These are phyloP conservation scores for Datnioides undecimradiatus DNA, from an alignment of 2,113 vertebrate genomes.

Conservation along the genomic window DNA sequence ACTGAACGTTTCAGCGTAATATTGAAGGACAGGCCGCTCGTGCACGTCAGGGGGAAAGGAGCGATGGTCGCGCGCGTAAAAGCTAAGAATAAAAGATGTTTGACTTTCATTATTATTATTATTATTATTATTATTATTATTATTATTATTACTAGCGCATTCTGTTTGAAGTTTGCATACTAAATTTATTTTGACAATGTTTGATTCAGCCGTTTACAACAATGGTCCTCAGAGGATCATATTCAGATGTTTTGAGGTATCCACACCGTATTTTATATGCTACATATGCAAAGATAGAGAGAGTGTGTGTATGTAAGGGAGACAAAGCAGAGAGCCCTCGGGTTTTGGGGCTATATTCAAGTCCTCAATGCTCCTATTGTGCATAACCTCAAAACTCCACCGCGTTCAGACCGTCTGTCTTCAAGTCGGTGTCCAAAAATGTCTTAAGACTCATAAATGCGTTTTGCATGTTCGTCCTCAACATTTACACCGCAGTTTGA, in stretches of 20 bases:
- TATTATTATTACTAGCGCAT: background rate
- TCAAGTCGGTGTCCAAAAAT: background rate
- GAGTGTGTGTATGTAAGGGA: too few species aligned
- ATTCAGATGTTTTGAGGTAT: background rate
- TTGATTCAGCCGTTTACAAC: background rate
- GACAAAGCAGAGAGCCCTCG: background rate
- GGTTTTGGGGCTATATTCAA: conserved; percentile 7
- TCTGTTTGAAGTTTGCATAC: too few species aligned
- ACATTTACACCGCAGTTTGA: background rate
- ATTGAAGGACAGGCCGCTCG: conserved; percentile 13
- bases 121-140: background rate
- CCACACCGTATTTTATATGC: background rate
- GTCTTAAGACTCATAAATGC: background rate
- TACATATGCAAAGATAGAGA: background rate
- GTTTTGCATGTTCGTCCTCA: background rate
- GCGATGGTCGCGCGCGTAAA: background rate
- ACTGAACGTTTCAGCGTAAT: conserved; percentile 9
- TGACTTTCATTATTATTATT: background rate
- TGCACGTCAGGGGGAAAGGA: background rate
- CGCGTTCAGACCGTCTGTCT: background rate
- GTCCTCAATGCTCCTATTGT: background rate
- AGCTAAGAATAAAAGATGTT: background rate
- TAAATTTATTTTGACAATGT: background rate
- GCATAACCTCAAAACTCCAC: background rate
- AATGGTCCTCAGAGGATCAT: background rate